phyloP scores from a whole-genome alignment of 2,888 invertebrate genomes.

The Drosophila limbata region DNA sequence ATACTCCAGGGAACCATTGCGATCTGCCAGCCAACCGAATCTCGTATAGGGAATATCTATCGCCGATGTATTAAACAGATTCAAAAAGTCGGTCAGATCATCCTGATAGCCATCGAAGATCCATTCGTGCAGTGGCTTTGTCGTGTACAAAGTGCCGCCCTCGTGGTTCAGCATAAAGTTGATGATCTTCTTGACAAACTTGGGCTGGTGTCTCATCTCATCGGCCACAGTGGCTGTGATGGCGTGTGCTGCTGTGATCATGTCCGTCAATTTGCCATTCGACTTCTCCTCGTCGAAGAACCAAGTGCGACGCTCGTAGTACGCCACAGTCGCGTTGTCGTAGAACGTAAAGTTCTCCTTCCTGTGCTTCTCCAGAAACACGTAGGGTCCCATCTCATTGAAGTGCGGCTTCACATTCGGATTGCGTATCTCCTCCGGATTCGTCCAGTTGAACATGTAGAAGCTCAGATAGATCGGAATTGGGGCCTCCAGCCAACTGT shows the following conservation, averaged over 20 bases:
- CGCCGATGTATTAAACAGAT: conserved; percentile 86
- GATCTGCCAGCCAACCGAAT: conserved; percentile 94
- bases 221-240: conserved; percentile 89
- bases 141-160: conserved; percentile 86
- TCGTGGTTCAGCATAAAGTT: conserved; percentile 87
- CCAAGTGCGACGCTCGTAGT: conserved; percentile 91
- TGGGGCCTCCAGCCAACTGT: conserved; percentile 92
- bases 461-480: conserved; percentile 93
- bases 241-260: conserved; percentile 91
- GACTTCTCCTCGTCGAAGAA: conserved; percentile 89
- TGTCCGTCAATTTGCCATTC: conserved; percentile 89
- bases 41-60: conserved; percentile 89
- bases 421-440: conserved; percentile 87
- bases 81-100: conserved; percentile 87
- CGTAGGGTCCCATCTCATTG: conserved; percentile 88
- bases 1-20: conserved; percentile 90
- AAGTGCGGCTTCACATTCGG: conserved; percentile 87
- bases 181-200: conserved; percentile 85
- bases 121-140: conserved; percentile 89
- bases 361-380: conserved; percentile 86
- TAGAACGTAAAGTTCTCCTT: conserved; percentile 88
- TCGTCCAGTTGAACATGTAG: conserved; percentile 92
- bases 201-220: conserved; percentile 86
- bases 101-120: conserved; percentile 94
- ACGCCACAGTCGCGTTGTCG: conserved; percentile 91